These are phyloP conservation scores for Olivierus martensii DNA, from an alignment of 1,140 invertebrate species.

Conservation along the genomic window DNA sequence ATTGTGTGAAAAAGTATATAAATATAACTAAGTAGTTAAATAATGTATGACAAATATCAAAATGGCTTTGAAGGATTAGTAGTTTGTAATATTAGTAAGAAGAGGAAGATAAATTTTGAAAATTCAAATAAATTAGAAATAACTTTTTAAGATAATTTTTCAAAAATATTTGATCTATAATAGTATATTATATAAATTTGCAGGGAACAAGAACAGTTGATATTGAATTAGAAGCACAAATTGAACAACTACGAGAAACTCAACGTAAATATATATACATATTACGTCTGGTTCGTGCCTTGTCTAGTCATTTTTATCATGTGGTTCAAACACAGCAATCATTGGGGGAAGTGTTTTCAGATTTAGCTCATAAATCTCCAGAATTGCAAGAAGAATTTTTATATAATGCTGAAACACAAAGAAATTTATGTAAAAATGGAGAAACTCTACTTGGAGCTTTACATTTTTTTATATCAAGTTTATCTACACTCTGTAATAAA, in stretches of 20 bases:
- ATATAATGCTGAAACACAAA: constrained; percentile 89
- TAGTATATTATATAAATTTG: constrained; percentile 17
- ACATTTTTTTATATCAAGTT: constrained; percentile 90
- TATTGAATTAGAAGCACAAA: constrained; percentile 78
- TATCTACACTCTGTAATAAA: constrained; percentile 89
- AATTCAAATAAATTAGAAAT: too few relatives aligned
- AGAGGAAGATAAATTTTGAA: too few relatives aligned
- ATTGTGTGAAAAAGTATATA: too few relatives aligned
- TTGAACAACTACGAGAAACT: constrained; percentile 78
- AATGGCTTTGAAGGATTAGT: too few relatives aligned
- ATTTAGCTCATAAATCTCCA: constrained; percentile 83
- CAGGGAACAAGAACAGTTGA: constrained; percentile 69
- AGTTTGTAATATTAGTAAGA: too few relatives aligned
- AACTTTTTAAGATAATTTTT: too few relatives aligned
- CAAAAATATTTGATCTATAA: too few relatives aligned
- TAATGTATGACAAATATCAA: too few relatives aligned
- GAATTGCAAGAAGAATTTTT: constrained; percentile 89
- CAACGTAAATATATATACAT: constrained; percentile 83
- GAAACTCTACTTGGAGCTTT: constrained; percentile 72
- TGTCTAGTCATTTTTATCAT: constrained; percentile 76
- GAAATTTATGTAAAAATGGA: constrained; percentile 84
- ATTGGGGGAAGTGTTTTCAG: constrained; percentile 75
- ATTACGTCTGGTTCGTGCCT: constrained; percentile 61
- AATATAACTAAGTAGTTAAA: too few relatives aligned
- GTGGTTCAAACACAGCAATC: constrained; percentile 70